Evolutionary conservation across 2,113 vertebrate species (phyloP).

Genomic region (Callionymus lyra): DNA sequence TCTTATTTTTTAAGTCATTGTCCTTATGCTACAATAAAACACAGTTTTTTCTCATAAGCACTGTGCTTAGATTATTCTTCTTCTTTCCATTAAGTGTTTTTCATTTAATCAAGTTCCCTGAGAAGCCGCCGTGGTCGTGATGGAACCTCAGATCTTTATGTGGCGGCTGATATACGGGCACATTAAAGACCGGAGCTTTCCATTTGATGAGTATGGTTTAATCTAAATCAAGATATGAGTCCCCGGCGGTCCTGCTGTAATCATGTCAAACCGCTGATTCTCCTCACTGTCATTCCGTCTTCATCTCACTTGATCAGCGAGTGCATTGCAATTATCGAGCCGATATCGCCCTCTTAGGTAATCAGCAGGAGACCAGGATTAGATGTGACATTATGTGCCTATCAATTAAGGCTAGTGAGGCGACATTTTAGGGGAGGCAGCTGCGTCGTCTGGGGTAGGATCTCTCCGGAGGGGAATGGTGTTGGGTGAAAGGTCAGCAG

Average conservation of each 20-base stretch:
- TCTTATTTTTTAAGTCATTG: no score
- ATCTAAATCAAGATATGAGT: slow-evolving; percentile 58
- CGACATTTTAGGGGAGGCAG: no score
- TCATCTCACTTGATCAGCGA: slow-evolving; percentile 42
- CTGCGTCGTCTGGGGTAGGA: no score
- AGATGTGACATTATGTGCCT: slow-evolving; percentile 19
- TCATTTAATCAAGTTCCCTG: slow-evolving; percentile 28
- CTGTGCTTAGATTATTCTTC: slow-evolving; percentile 3
- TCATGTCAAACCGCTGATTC: slow-evolving; percentile 47
- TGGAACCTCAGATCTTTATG: slow-evolving; percentile 39
- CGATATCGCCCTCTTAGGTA: slow-evolving; percentile 42
- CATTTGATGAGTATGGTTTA: slow-evolving; percentile 52
- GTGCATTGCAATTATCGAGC: slow-evolving; percentile 49
- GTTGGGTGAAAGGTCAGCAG: no score
- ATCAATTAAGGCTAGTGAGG: no score
- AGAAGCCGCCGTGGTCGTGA: slow-evolving; percentile 29
- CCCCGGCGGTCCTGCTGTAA: slow-evolving; percentile 48
- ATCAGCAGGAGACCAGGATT: slow-evolving; percentile 45
- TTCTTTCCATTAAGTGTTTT: slow-evolving; percentile 12
- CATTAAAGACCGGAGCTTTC: slow-evolving; percentile 51
- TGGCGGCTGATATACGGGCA: slow-evolving; percentile 35
- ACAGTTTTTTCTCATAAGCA: slow-evolving; percentile 5
- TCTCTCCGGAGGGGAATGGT: no score
- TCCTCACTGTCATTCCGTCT: slow-evolving; percentile 37
- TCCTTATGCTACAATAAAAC: no score